Base-by-base conservation (phyloP, 2,888 invertebrate genomes). In the Piscicola geometra region DNA sequence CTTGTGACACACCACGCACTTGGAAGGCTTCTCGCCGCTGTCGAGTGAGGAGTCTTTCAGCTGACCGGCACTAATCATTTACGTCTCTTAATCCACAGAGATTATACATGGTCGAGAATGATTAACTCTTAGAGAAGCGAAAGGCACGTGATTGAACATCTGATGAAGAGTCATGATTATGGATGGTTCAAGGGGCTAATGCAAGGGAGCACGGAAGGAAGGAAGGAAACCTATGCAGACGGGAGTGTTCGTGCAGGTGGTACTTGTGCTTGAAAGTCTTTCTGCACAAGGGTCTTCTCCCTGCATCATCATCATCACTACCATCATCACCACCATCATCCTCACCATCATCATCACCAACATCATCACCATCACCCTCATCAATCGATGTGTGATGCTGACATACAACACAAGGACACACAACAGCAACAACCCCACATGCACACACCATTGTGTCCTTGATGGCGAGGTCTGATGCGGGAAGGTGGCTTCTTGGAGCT, bases 341-440 rank as follows among this genome's bases (percentile, higher is more conserved):
- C 1, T 67, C 73, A 73, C 64, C 73, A 73, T 73, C 73, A 64
- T 64, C 73, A 64, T 73, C 73, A 64, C 64, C 64, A 73, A 3
- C 73, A 64, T 73, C 73, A 73, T 73, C 73, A 64, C 64, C 66
- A 73, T 64, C 73, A 64, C 64, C 73, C 30, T 64, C 64, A 73
- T 35, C 73, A 64, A 50, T 30, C 15, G 47, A 21, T 1, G 9
- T 15, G 15, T 41, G 9, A 41, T 41, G 9, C 5, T 41, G 9
- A 25, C 66, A 15, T 66, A 18, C 52, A 50, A 18, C 15, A 18
- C 15, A 50, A 50, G 15, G 52, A n/a, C n/a, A 50, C 52, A 50
- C 15, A n/a, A 15, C 52, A 15, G 15, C 52, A 21, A 28, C 28
- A 25, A 28, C 67, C 9, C 15, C 66, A 12, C 18, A 15, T 18